These are phyloP conservation scores for Pseudomugil gertrudae DNA, from an alignment of 2,797 vertebrate genomes.

Conservation along the genomic window DNA sequence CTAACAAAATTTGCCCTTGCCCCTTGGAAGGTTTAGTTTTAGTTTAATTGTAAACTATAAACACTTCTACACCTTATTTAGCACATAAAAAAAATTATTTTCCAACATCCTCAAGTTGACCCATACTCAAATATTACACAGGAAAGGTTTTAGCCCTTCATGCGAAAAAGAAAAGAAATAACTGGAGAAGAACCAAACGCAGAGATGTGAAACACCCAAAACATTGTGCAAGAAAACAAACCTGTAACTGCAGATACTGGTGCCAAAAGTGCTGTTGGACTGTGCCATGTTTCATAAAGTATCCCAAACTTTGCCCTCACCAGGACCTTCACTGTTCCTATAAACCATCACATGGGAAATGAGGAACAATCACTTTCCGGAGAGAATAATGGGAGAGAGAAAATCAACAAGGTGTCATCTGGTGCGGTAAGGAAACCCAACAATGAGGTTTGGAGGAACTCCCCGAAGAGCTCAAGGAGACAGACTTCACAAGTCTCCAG, in stretches of 20 bases:
- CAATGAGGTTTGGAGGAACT: conserved; percentile 74
- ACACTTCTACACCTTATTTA: conserved; percentile 38
- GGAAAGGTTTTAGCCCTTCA: conserved; percentile 39
- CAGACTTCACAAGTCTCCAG: conserved; percentile 23
- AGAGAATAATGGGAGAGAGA: conserved; percentile 65
- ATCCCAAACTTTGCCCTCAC: conserved; percentile 51
- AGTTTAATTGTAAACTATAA: conserved; percentile 37
- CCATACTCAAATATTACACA: conserved; percentile 27
- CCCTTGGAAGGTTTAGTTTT: background rate
- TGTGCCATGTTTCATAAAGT: conserved; percentile 33
- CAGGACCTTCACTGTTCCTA: conserved; percentile 58
- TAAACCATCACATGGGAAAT: conserved; percentile 69
- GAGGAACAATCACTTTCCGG: conserved; percentile 65
- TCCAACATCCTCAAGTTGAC: conserved; percentile 33
- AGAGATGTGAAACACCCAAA: conserved; percentile 59
- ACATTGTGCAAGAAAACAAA: conserved; percentile 57
- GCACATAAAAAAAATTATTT: conserved; percentile 20
- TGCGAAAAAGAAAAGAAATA: conserved; percentile 15
- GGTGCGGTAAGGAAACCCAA: conserved; percentile 69
- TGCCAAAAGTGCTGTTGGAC: conserved; percentile 15
- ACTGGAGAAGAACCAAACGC: conserved; percentile 48
- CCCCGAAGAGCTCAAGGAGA: conserved; percentile 55
- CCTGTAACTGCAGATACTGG: conserved; percentile 22
- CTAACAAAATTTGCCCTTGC: conserved; percentile 9
- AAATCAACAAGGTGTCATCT: conserved; percentile 78